Base-by-base conservation (phyloP, 2,888 invertebrate genomes). In the Caenorhabditis doughertyi region DNA sequence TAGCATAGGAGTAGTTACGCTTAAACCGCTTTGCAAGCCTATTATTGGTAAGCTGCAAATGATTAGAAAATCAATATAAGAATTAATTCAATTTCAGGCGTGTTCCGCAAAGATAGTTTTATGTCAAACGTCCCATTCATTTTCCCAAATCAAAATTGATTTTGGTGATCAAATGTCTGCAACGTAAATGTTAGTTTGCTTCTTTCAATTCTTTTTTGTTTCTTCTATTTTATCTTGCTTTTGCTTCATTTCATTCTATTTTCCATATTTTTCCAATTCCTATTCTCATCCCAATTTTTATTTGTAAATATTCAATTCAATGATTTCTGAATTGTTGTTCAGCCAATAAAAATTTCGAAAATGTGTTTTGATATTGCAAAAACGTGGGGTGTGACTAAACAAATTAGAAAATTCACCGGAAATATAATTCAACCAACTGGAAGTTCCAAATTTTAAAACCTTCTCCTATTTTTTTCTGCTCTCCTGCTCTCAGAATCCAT, bases 11-110 rank as follows among this genome's bases (percentile, higher is more conserved):
- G 35, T 51, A 76, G 55, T 55, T 23, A 18, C 79, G 39, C 25
- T 68, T 11, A 58, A 65, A 29, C 72, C 82, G 13, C 23, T 72
- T 68, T 56, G 64, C 53, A 72, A 62, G 39, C 82, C 82, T 5
- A 35, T 82, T 18, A 21, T 77, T 55, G 67, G 82, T 82, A 68
- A 53, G 62, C 9, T 39, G 64, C 44, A n/a, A 13, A 18, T 42
- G 5, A 25, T 51, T 29, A 9, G 13, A 21, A 27, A n/a, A 29
- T 13, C 35, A 21, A 29, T 55, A 16, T 21, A 55, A 47, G 18
- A 39, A 51, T 35, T 62, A 35, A 42, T 29, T 51, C 16, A 29
- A 35, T 65, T 68, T 25, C 67, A 77, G 77, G 67, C 18, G 44
- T 73, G 9, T 67, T 71, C 35, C 58, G 79, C 39, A 71, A 79